These are phyloP conservation scores for Elanoides forficatus DNA, from an alignment of 2,113 vertebrate genomes.

Conservation along the genomic window DNA sequence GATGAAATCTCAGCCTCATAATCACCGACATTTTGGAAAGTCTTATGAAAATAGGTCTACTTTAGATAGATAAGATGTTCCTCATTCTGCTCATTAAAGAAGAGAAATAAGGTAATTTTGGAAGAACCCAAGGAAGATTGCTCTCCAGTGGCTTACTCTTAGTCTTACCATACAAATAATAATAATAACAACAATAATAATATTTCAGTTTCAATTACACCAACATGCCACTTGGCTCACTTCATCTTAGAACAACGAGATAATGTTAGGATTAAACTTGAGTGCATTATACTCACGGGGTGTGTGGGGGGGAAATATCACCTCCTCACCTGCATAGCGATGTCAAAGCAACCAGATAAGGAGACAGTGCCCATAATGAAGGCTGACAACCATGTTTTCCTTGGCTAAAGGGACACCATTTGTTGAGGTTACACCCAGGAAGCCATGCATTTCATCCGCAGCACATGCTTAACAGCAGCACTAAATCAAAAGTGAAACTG, in stretches of 20 bases:
- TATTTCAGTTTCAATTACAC: not conserved
- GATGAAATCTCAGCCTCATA: not conserved
- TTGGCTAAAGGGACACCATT: not conserved
- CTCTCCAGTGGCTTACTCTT: not conserved
- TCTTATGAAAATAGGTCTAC: not conserved
- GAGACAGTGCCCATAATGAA: not conserved
- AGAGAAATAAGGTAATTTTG: not conserved
- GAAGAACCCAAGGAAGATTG: not conserved
- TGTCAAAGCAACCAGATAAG: not conserved
- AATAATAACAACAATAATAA: not conserved
- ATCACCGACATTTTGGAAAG: not conserved
- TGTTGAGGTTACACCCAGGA: not conserved
- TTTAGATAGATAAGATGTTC: not conserved
- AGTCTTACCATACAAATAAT: not conserved
- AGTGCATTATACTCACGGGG: not conserved
- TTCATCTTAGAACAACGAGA: not conserved
- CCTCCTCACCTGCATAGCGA: not conserved
- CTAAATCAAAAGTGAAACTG: slow-evolving; percentile 59
- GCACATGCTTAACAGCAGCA: not conserved
- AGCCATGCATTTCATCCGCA: not conserved
- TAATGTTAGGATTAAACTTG: not conserved
- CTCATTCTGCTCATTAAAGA: not conserved
- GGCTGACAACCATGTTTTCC: not conserved
- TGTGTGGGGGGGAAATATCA: not conserved
- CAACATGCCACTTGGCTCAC: not conserved